A percentile compares a stretch with the other conserved stretches of the same genome.
Conservation (phyloP, 1,140 invertebrate genomes). For the Eubasilissa regina region DNA sequence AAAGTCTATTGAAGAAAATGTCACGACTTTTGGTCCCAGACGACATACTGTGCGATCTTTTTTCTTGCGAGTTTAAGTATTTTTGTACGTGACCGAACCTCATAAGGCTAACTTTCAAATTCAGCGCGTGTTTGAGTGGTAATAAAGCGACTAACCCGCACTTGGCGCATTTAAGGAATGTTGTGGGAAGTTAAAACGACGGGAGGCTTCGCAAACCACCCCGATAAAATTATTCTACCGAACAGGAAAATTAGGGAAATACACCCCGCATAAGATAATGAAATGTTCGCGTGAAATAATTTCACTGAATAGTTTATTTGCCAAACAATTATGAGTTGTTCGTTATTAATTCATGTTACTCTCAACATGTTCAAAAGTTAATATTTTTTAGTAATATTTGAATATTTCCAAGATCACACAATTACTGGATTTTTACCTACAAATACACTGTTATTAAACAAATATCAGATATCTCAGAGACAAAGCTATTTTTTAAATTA, state of each 20-base stretch:
- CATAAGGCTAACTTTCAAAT: constrained; percentile 28
- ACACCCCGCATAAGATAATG: background rate
- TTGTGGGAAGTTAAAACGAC: constrained; percentile 1
- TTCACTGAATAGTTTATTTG: too few relatives aligned
- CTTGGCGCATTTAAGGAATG: background rate
- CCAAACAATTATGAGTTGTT: too few relatives aligned
- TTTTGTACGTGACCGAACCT: constrained; percentile 3
- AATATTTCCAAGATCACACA: too few relatives aligned
- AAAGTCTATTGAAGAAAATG: constrained; percentile 18
- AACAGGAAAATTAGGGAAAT: background rate
- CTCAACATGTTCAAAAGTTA: too few relatives aligned
- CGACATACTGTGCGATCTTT: background rate
- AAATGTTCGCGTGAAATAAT: too few relatives aligned
- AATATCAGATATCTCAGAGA: too few relatives aligned
- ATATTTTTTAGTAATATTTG: too few relatives aligned
- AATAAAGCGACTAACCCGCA: constrained; percentile 6
- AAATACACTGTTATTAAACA: too few relatives aligned
- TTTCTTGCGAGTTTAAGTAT: background rate
- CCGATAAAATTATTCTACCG: too few relatives aligned
- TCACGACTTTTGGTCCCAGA: constrained; percentile 27
- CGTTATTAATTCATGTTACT: too few relatives aligned
- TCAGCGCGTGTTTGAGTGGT: constrained; percentile 23
- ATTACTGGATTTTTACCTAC: too few relatives aligned
- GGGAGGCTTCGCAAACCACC: background rate
- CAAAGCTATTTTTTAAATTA: too few relatives aligned